Percentiles rank a stretch among this genome's conserved stretches.
These are phyloP conservation scores for Poicephalus gulielmi DNA, from an alignment of 2,113 vertebrate genomes.

Conservation along the genomic window DNA sequence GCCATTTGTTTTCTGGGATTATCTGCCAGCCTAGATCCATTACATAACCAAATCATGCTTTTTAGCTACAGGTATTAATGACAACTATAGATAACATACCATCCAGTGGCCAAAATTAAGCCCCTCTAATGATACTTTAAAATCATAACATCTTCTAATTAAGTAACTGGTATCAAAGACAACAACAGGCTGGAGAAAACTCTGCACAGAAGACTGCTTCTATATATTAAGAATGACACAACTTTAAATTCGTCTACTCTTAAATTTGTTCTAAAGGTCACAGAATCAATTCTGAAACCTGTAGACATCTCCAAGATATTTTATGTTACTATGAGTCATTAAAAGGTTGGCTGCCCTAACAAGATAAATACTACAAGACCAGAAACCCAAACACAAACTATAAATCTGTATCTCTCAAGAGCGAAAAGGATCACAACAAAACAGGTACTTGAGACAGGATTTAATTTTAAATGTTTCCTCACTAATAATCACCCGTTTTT, in stretches of 20 bases:
- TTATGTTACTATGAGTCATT: not conserved
- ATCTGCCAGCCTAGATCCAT: not conserved
- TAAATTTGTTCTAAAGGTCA: not conserved
- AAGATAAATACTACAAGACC: not conserved
- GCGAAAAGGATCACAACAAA: not conserved
- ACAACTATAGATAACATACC: not conserved
- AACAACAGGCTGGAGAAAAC: not conserved
- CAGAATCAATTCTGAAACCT: not conserved
- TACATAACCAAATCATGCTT: not conserved
- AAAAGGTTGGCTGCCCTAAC: not conserved
- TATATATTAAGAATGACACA: not conserved
- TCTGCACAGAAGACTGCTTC: not conserved
- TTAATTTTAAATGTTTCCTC: not conserved
- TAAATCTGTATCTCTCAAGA: not conserved
- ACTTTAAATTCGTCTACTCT: not conserved
- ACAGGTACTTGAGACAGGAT: not conserved
- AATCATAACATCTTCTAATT: not conserved
- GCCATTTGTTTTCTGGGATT: not conserved
- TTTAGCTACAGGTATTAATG: not conserved
- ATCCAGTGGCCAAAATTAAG: not conserved
- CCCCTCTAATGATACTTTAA: not conserved
- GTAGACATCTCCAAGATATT: not conserved
- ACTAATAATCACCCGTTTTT: not conserved
- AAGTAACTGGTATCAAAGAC: not conserved
- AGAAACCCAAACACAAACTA: not conserved